Base-by-base conservation (phyloP, 1,140 invertebrate genomes). In the Patella vulgata region DNA sequence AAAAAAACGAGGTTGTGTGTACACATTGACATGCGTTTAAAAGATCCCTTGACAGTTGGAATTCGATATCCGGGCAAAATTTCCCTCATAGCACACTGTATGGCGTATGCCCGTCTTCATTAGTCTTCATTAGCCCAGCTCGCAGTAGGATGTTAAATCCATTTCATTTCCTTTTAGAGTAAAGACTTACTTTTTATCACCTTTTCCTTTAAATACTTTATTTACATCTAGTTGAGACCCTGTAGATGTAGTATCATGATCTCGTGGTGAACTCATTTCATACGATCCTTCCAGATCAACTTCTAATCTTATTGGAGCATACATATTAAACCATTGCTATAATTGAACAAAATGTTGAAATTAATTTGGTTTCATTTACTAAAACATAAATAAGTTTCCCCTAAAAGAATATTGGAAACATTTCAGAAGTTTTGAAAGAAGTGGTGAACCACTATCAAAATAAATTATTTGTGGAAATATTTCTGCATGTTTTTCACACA, bases 301-400 rank as follows among this genome's bases (percentile, higher is more conserved):
- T 57, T 81, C 76, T 23, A 81, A 59, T 27, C 79, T 60, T 1
- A 74, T 59, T 42, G 75, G 75, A 25, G 79, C 80, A 74, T 73
- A 82, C 66, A 82, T 57, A 54, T 78, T 80, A 55, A 77, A 82
- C 80, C 80, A 82, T 77, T 82, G 80, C 80, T 82, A 63, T 2
- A 69, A 63, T 42, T 48, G 33, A 33, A 46, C 12, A 27, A 30
- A 51, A 57, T 23, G 14, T 19, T 19, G 27, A 46, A 36, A 54
- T 33, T 25, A 11, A 50, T 17, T 28, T 17, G n/a, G n/a, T n/a
- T n/a, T n/a, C 9, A 14, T 17, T 14, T 11, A 53, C 19, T n/a
- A 31, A 17, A 53, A 30, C 17, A 30, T 8, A 27, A 27, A 30
- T 31, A 9, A 30, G 30, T 53, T 11, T 31, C 8, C 6, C 8